phyloP scores from a whole-genome alignment of 2,113 vertebrate species.

The Nyctibius bracteatus region DNA sequence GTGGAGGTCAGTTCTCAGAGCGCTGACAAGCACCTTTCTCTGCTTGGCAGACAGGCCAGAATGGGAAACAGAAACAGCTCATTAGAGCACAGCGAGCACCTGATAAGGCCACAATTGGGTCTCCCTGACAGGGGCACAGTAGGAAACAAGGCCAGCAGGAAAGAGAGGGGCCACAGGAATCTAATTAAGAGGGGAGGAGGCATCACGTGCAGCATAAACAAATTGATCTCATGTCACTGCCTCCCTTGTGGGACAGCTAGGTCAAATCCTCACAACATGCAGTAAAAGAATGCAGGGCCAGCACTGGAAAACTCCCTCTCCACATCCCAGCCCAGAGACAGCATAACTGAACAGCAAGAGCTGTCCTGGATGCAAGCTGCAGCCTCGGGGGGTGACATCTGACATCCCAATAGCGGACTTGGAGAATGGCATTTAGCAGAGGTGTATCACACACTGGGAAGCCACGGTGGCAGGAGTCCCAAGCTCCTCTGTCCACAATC shows the following conservation, averaged over 20 bases:
- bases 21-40: background rate
- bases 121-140: background rate
- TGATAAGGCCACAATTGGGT: background rate
- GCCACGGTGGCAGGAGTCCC: background rate
- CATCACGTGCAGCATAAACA: background rate
- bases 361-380: background rate
- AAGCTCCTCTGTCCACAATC: background rate
- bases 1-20: background rate
- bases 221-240: background rate
- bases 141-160: background rate
- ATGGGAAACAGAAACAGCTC: background rate
- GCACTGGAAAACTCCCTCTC: background rate
- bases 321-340: background rate
- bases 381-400: background rate
- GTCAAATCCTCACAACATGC: background rate
- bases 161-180: background rate
- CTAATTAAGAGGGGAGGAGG: background rate
- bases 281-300: background rate
- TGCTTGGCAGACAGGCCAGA: background rate
- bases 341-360: background rate
- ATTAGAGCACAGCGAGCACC: background rate
- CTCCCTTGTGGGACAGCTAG: background rate
- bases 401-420: background rate
- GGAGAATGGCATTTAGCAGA: background rate
- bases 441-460: background rate